Evolutionary conservation across 2,797 vertebrate genomes (phyloP).

Genomic region (Rhinatrema bivittatum): DNA sequence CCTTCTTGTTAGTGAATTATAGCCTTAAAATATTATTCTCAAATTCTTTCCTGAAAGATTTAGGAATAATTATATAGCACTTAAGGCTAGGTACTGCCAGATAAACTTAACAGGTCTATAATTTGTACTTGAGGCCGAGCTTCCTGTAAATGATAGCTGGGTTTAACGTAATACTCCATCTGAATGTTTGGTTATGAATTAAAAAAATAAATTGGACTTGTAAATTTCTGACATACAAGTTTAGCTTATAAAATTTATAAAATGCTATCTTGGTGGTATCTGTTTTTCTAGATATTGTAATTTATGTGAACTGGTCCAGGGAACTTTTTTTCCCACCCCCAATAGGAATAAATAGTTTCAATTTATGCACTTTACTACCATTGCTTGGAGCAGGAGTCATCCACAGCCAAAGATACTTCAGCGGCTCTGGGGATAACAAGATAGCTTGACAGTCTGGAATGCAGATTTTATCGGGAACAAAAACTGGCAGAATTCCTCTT

Average conservation of each 20-base stretch:
- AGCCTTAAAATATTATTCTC: conserved; percentile 47
- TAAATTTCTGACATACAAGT: too few species aligned
- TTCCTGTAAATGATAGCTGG: conserved; percentile 47
- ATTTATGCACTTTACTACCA: too few species aligned
- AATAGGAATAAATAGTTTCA: too few species aligned
- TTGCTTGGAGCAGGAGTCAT: conserved; percentile 43
- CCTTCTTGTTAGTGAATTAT: conserved; percentile 41
- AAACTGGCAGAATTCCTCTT: conserved; percentile 47
- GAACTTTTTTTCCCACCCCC: too few species aligned
- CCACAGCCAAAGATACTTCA: conserved; percentile 50
- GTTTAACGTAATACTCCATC: conserved; percentile 38
- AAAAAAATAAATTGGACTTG: conserved; percentile 16
- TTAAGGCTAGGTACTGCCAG: conserved; percentile 38
- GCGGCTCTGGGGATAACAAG: conserved; percentile 52
- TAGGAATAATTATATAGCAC: conserved; percentile 52
- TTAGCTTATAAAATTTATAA: too few species aligned
- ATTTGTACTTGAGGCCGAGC: conserved; percentile 48
- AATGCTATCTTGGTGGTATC: too few species aligned
- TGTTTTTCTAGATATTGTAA: too few species aligned
- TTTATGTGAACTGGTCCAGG: conserved; percentile 17
- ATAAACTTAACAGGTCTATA: conserved; percentile 48
- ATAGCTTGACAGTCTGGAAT: conserved; percentile 55
- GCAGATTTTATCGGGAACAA: conserved; percentile 41
- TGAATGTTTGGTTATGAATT: conserved; percentile 28
- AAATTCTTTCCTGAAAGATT: conserved; percentile 52